Evolutionary conservation across 2,797 vertebrate genomes (phyloP).

Genomic region (Microctenopoma stevenorrisi): DNA sequence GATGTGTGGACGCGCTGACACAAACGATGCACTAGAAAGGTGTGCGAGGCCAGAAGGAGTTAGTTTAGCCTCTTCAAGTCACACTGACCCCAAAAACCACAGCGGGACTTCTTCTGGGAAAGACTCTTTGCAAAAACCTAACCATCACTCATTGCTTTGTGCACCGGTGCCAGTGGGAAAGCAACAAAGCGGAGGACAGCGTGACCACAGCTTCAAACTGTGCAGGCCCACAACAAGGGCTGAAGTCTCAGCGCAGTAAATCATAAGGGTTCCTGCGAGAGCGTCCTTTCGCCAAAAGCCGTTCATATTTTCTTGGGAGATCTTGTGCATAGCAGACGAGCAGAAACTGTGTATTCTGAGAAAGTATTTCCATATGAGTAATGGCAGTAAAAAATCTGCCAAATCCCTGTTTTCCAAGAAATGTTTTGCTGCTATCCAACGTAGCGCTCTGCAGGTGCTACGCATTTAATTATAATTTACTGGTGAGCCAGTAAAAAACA

Average conservation of each 20-base stretch:
- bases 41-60: constrained; percentile 25
- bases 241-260: constrained; percentile 53
- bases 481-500: constrained; percentile 16
- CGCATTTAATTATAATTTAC: constrained; percentile 10
- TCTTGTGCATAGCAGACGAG: constrained; percentile 44
- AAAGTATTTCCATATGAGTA: constrained; percentile 60
- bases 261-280: constrained; percentile 58
- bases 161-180: constrained; percentile 49
- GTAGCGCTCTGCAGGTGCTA: constrained; percentile 50
- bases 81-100: constrained; percentile 62
- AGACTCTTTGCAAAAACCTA: constrained; percentile 50
- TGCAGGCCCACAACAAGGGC: constrained; percentile 53
- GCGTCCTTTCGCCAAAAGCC: constrained; percentile 32
- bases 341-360: constrained; percentile 64
- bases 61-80: constrained; percentile 54
- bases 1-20: constrained; percentile 24
- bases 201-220: constrained; percentile 52
- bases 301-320: constrained; percentile 52
- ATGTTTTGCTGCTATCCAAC: constrained; percentile 61
- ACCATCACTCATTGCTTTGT: constrained; percentile 57
- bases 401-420: constrained; percentile 66
- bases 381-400: constrained; percentile 23
- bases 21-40: constrained; percentile 32
- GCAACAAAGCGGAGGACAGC: constrained; percentile 48
- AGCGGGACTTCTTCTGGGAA: constrained; percentile 71